Evolutionary conservation across 2,113 vertebrate genomes (phyloP).

Genomic region (Aspidoscelis tigris): DNA sequence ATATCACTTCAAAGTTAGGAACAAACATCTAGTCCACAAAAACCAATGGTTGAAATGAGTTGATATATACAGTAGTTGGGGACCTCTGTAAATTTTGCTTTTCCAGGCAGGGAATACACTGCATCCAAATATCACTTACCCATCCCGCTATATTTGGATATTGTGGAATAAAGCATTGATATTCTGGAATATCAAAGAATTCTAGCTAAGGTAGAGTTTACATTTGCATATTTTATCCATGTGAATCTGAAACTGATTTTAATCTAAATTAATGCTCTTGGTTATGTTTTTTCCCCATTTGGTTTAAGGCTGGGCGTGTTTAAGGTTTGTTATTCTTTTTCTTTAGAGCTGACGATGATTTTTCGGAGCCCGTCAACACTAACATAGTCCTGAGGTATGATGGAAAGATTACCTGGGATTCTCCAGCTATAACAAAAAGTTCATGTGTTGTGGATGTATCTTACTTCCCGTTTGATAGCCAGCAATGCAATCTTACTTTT

Average conservation of each 20-base stretch:
- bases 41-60: neutral
- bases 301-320: slow-evolving; percentile 9
- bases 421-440: slow-evolving; percentile 96
- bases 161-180: neutral
- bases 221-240: neutral
- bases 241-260: neutral
- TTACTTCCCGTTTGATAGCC: slow-evolving; percentile 96
- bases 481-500: slow-evolving; percentile 96
- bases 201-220: neutral
- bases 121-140: too few species aligned
- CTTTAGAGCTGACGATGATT: slow-evolving; percentile 91
- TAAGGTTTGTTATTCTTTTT: neutral
- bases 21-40: neutral
- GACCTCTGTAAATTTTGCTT: neutral
- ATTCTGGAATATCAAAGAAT: neutral
- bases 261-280: too few species aligned
- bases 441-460: slow-evolving; percentile 95
- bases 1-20: neutral
- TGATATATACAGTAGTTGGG: neutral
- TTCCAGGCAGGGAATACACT: neutral
- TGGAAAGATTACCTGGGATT: slow-evolving; percentile 94
- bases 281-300: neutral
- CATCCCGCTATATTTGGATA: too few species aligned
- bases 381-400: slow-evolving; percentile 94
- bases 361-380: slow-evolving; percentile 88